These are phyloP conservation scores for Plestiodon gilberti DNA, from an alignment of 2,113 vertebrate genomes.

Conservation along the genomic window DNA sequence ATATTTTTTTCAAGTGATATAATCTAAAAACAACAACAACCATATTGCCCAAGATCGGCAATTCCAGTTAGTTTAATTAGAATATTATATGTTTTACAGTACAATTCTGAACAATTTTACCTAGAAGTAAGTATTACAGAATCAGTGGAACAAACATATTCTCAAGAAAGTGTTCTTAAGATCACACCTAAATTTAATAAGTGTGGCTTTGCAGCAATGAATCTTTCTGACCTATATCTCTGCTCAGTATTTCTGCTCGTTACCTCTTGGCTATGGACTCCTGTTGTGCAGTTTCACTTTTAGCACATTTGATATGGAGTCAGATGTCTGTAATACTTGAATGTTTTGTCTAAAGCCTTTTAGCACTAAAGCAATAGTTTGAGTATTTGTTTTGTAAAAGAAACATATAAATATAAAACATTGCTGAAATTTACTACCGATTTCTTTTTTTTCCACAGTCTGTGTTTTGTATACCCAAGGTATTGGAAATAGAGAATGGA, in stretches of 20 bases:
- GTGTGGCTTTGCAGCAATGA: neutral
- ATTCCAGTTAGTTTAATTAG: neutral
- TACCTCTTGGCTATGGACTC: neutral
- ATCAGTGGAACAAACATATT: neutral
- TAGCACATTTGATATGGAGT: neutral
- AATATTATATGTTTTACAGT: neutral
- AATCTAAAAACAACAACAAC: neutral
- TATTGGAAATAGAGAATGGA: constrained; percentile 97
- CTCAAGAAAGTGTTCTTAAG: neutral
- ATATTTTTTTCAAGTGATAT: no score
- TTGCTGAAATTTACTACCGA: neutral
- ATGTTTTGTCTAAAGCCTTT: neutral
- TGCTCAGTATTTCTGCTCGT: neutral
- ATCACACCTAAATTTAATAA: constrained; percentile 7
- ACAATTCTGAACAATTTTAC: neutral
- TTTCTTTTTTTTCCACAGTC: constrained; percentile 77
- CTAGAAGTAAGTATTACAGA: neutral
- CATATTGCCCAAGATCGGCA: neutral
- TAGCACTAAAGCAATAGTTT: neutral
- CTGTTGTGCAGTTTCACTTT: neutral
- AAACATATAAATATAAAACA: constrained; percentile 13
- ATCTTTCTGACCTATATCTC: neutral
- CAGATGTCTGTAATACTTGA: neutral
- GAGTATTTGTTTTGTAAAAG: neutral
- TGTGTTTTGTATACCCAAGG: constrained; percentile 97